Percentiles rank a stretch among this genome's conserved stretches.
phyloP scores from a whole-genome alignment of 2,797 vertebrate genomes.

The Parotocinclus haroldoi region DNA sequence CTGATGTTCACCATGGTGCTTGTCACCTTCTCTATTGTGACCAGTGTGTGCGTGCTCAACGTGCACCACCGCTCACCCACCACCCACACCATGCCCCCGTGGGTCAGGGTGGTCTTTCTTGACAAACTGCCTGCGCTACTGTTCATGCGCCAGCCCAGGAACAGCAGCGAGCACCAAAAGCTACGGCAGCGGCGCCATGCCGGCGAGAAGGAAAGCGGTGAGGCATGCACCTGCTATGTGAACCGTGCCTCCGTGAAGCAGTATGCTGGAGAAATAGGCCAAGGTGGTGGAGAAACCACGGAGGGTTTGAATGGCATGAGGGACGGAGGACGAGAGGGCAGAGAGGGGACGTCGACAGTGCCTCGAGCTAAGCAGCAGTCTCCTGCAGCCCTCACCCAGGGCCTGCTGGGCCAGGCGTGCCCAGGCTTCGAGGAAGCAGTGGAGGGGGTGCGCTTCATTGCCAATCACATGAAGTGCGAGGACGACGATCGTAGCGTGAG shows the following conservation, averaged over 20 bases:
- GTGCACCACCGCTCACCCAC: slow-evolving; percentile 94
- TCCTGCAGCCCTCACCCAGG: slow-evolving; percentile 74
- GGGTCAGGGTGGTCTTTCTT: slow-evolving; percentile 91
- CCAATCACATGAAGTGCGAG: slow-evolving; percentile 92
- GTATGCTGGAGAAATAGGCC: slow-evolving; percentile 68
- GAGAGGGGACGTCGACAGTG: slow-evolving; percentile 50
- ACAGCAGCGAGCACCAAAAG: slow-evolving; percentile 85
- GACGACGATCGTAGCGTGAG: slow-evolving; percentile 96
- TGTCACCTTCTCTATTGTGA: slow-evolving; percentile 95
- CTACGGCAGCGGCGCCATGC: slow-evolving; percentile 78
- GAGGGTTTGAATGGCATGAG: slow-evolving; percentile 78
- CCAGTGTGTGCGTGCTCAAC: slow-evolving; percentile 92
- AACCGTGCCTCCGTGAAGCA: slow-evolving; percentile 81
- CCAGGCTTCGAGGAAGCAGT: slow-evolving; percentile 69
- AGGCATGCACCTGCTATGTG: slow-evolving; percentile 83
- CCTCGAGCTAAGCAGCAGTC: slow-evolving; percentile 64
- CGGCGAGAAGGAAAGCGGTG: slow-evolving; percentile 73
- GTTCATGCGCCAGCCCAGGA: slow-evolving; percentile 89
- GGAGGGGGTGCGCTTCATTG: slow-evolving; percentile 71
- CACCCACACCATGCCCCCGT: slow-evolving; percentile 95
- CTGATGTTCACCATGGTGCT: slow-evolving; percentile 98
- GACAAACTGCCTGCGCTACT: slow-evolving; percentile 87
- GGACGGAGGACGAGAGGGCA: slow-evolving; percentile 62
- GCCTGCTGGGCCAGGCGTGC: slow-evolving; percentile 68
- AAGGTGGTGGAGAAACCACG: slow-evolving; percentile 52